Evolutionary conservation across 1,140 invertebrate genomes (phyloP), one percentile per base, ranked within the genome.

Genomic region (Uloborus diversus): DNA sequence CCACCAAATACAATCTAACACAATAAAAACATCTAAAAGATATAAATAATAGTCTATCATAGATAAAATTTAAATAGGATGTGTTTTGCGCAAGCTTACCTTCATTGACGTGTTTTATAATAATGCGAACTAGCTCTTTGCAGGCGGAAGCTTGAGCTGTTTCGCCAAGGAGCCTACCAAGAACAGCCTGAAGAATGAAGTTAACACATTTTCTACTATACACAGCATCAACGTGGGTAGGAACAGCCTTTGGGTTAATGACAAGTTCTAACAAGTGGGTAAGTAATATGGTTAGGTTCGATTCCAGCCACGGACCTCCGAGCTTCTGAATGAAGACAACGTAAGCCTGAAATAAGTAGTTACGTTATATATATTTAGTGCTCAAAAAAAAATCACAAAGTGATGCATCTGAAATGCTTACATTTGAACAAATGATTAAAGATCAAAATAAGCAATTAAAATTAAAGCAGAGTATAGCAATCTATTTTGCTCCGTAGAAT

Each of bases 151-250:
- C 93, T 88, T 99, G 98, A 57, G 96, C 96, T 84, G 97, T 97
- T 88, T 99, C 98, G 0, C 96, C 93, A 1, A 99, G 89, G 89
- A 99, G 92, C 85, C 94, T 93, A 5, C 97, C 97, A 35, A 99
- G 89, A 2, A 96, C 92, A 73, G 94, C 93, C 42, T 95, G 90
- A 51, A 99, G 88, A 84, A 99, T 97, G 85, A 98, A 99, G 85
- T 94, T 95, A 56, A 99, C 94, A 86, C 98, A 99, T 87, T 98
- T 98, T 81, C 98, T 89, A 0, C 96, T 98, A 87, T 98, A 98
- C 3, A 99, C 96, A 33, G 96, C 96, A 87, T 99, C 98, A 5
- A 99, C 94, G 85, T 99, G 97, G 0, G 95, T 95, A 13, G 93
- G 94, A 0, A 95, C 94, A 14, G 95, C 94, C 88, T 96, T 97